These are phyloP conservation scores for Hestina assimilis DNA, from an alignment of 1,140 invertebrate species.

Conservation along the genomic window DNA sequence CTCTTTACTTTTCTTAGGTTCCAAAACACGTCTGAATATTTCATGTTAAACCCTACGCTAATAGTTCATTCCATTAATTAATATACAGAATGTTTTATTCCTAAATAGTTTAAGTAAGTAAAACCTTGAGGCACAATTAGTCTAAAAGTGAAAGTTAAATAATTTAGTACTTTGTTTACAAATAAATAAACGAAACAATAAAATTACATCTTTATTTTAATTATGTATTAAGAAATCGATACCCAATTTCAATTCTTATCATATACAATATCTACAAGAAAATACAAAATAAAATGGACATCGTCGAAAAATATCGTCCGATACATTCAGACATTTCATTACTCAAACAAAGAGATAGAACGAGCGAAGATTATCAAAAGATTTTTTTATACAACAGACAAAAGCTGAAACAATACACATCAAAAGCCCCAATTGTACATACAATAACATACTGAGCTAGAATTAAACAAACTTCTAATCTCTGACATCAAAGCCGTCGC, in stretches of 20 bases:
- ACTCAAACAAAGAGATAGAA: conserved; percentile 7
- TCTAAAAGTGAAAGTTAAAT: too few species aligned
- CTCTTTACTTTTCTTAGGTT: too few species aligned
- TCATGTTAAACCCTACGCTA: too few species aligned
- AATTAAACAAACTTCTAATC: conserved; percentile 71
- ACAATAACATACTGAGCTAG: conserved; percentile 38
- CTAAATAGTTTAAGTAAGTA: too few species aligned
- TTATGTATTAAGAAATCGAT: too few species aligned
- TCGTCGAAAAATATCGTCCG: neutral
- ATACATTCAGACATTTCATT: conserved; percentile 1
- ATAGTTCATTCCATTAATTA: too few species aligned
- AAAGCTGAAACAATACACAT: conserved; percentile 30
- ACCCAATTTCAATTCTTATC: neutral
- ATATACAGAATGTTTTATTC: too few species aligned
- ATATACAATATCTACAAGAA: neutral
- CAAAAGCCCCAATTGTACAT: conserved; percentile 31
- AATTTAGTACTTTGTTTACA: too few species aligned
- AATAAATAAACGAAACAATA: too few species aligned
- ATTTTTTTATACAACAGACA: conserved; percentile 8
- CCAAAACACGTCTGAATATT: too few species aligned
- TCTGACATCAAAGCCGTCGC: conserved; percentile 66
- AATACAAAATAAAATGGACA: neutral
- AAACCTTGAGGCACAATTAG: too few species aligned
- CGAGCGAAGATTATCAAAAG: conserved; percentile 17
- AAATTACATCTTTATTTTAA: too few species aligned